These are phyloP conservation scores for Habrosyne pyritoides DNA, from an alignment of 2,888 invertebrate species.

Conservation along the genomic window DNA sequence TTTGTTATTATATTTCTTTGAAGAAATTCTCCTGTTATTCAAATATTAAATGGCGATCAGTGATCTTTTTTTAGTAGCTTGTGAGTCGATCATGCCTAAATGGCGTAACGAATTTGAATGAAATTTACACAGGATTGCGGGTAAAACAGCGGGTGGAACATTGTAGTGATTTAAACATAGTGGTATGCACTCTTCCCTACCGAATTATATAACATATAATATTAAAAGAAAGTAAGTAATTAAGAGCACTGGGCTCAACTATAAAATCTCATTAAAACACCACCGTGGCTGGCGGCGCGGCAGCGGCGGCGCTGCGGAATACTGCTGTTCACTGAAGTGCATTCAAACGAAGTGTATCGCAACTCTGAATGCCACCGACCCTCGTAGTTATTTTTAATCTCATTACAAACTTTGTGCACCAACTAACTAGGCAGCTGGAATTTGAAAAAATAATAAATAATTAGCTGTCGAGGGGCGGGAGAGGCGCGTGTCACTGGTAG, in stretches of 20 bases:
- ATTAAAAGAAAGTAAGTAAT: not conserved
- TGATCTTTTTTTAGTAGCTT: too few relatives aligned
- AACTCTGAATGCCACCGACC: not conserved
- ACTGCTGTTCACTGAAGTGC: not conserved
- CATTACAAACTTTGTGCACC: slow-evolving; percentile 24
- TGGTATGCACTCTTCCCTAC: too few relatives aligned
- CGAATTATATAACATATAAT: too few relatives aligned
- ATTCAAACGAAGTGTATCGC: slow-evolving; percentile 1
- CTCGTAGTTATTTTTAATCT: slow-evolving; percentile 17
- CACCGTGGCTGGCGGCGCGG: not conserved
- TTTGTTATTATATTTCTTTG: too few relatives aligned
- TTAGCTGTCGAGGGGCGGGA: not conserved
- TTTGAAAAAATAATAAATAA: slow-evolving; percentile 13
- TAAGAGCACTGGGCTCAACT: not conserved
- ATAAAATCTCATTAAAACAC: slow-evolving; percentile 1
- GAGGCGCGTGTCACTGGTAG: not conserved
- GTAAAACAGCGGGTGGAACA: too few relatives aligned
- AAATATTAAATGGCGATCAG: too few relatives aligned
- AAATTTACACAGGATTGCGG: too few relatives aligned
- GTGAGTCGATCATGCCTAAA: too few relatives aligned
- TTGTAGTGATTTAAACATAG: too few relatives aligned
- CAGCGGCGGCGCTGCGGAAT: not conserved
- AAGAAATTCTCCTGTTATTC: too few relatives aligned
- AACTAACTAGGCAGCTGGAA: slow-evolving; percentile 23
- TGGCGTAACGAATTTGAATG: too few relatives aligned